Evolutionary conservation across 2,797 vertebrate genomes (phyloP), one percentile per base, ranked within the genome.

Genomic region (Triplophysa yarkandensis): DNA sequence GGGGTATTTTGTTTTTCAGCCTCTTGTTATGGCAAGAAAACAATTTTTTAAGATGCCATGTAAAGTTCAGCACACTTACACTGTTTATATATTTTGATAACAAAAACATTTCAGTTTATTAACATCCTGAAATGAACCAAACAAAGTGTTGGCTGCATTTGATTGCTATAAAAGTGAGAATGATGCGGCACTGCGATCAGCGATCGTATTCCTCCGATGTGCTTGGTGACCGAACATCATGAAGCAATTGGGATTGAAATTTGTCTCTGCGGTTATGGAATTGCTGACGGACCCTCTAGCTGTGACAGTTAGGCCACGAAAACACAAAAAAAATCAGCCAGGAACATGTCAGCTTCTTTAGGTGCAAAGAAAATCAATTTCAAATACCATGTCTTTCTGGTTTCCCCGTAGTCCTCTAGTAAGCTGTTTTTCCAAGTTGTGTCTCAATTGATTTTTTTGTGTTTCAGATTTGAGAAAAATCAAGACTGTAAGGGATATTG

Each of bases 401-500:
- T 8, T 50, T 57, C 11, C 16, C 17, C 16, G 23, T 43, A 28
- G 11, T 32, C 28, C 60, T 2, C 71, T 34, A 21, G 36, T 66
- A 66, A 58, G 52, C 71, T 36, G 16, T 74, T 66, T 74, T 46
- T 14, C 27, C 43, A 19, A 54, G 48, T 60, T 28, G 48, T 36
- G 63, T 68, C 30, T 75, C 32, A 58, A 68, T 75, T 61, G 71
- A 74, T 75, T 75, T 50, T 60, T 68, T 68, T 10, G 10, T 64
- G 3, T 72, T 65, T 30, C 17, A 19, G 11, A n/a, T 8, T 10
- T 25, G 10, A 39, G 46, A 58, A 32, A 58, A 32, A 58, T 10
- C 3, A 8, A 67, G 17, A 14, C 11, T 39, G 14, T 48, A 14
- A 27, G 21, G 30, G 13, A 67, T 48, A 66, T 48, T 25, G 39